phyloP scores from a whole-genome alignment of 2,113 vertebrate genomes.

The Macaca nemestrina region DNA sequence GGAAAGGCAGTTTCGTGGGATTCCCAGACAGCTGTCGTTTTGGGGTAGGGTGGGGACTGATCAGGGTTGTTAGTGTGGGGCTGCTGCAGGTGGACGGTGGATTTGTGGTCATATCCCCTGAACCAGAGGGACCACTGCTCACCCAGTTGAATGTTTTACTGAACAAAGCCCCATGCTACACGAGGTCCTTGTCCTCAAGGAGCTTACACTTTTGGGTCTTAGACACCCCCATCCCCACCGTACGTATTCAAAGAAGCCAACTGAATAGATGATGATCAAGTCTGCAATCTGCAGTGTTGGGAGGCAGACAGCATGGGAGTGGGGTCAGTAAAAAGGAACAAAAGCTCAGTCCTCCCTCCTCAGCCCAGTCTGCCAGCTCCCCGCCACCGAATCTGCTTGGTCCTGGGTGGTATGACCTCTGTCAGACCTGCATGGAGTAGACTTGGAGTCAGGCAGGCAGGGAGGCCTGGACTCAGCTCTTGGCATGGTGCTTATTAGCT shows the following conservation, averaged over 20 bases:
- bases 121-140: not conserved
- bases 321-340: not conserved
- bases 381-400: not conserved
- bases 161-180: not conserved
- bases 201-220: not conserved
- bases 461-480: not conserved
- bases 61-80: accelerated
- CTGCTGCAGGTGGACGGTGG: not conserved
- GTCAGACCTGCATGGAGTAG: too few relatives aligned
- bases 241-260: not conserved
- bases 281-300: not conserved
- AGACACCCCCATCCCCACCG: accelerated
- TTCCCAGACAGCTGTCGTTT: not conserved
- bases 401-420: accelerated
- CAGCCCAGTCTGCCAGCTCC: not conserved
- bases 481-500: not conserved
- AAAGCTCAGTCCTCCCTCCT: not conserved
- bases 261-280: not conserved
- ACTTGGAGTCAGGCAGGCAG: not conserved
- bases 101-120: not conserved
- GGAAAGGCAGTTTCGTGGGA: not conserved
- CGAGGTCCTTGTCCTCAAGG: not conserved
- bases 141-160: too few relatives aligned
- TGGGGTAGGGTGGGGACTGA: not conserved
- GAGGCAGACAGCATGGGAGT: not conserved